These are phyloP conservation scores for Drosophila oshimai DNA, from an alignment of 1,140 invertebrate species.

Conservation along the genomic window DNA sequence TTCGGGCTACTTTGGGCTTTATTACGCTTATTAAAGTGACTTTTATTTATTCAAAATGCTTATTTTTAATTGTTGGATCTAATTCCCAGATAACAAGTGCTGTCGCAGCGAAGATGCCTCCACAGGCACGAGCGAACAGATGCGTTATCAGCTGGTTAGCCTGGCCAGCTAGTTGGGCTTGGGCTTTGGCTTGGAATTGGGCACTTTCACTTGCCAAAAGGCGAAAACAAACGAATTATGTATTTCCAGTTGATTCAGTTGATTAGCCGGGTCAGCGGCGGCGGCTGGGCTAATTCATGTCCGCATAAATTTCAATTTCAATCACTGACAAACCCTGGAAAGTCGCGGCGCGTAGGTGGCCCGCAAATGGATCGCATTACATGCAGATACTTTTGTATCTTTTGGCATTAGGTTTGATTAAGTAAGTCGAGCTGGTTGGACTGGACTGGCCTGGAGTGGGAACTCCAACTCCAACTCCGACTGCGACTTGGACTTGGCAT, in stretches of 20 bases:
- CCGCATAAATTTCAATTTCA: conserved; percentile 28
- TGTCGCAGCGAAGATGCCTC: background rate
- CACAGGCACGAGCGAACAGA: background rate
- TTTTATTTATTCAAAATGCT: too few species aligned
- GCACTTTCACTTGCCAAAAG: conserved; percentile 30
- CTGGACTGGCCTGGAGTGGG: background rate
- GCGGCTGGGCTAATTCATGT: conserved; percentile 4
- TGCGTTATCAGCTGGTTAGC: background rate
- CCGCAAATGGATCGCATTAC: conserved; percentile 39
- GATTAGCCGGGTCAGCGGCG: conserved; percentile 8
- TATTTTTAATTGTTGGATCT: background rate
- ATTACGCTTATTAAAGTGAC: background rate
- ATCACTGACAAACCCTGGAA: background rate
- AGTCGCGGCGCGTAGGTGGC: conserved; percentile 30
- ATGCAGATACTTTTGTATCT: conserved; percentile 25
- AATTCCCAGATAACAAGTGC: background rate
- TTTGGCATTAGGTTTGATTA: conserved; percentile 39
- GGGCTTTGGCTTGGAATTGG: too few species aligned
- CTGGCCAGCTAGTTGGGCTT: background rate
- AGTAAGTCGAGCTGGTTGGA: conserved; percentile 15
- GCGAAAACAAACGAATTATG: conserved; percentile 27
- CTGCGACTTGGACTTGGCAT: conserved; percentile 33
- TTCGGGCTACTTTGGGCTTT: too few species aligned
- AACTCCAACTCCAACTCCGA: background rate
- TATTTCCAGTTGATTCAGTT: conserved; percentile 7